Evolutionary conservation across 2,888 invertebrate genomes (phyloP).

Genomic region (Oxytorus armatus): DNA sequence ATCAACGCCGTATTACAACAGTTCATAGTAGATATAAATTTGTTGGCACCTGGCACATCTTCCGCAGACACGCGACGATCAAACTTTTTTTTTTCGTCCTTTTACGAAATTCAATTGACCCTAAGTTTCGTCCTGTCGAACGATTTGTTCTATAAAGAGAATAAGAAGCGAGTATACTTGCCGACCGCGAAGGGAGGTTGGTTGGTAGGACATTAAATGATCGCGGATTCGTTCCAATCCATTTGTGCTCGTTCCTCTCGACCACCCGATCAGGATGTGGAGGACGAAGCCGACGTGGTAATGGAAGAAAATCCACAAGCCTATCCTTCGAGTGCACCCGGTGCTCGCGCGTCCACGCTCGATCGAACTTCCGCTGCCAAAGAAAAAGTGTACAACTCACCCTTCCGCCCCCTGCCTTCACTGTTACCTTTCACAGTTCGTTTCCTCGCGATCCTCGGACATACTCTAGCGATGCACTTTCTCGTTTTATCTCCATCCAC

Average conservation of each 20-base stretch:
- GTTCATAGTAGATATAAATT: slow-evolving; percentile 12
- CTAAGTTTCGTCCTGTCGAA: slow-evolving; percentile 15
- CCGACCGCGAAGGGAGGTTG: slow-evolving; percentile 6
- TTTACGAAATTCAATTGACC: slow-evolving; percentile 43
- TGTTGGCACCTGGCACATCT: slow-evolving; percentile 2
- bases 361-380: slow-evolving; percentile 51
- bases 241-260: slow-evolving; percentile 66
- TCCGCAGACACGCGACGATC: neutral
- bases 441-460: slow-evolving; percentile 45
- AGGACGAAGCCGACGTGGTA: slow-evolving; percentile 32
- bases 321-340: slow-evolving; percentile 67
- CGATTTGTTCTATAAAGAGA: slow-evolving; percentile 28
- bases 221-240: slow-evolving; percentile 67
- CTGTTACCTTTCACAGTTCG: slow-evolving; percentile 47
- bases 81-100: neutral
- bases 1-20: neutral
- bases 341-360: slow-evolving; percentile 55
- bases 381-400: slow-evolving; percentile 55
- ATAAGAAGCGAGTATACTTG: neutral
- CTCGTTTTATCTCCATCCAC: slow-evolving; percentile 24
- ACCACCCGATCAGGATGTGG: slow-evolving; percentile 60
- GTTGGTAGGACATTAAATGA: slow-evolving; percentile 62
- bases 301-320: slow-evolving; percentile 54
- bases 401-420: neutral
- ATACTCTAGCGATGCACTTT: slow-evolving; percentile 8